phyloP scores from a whole-genome alignment of 2,113 vertebrate species.

The Microtus pennsylvanicus region DNA sequence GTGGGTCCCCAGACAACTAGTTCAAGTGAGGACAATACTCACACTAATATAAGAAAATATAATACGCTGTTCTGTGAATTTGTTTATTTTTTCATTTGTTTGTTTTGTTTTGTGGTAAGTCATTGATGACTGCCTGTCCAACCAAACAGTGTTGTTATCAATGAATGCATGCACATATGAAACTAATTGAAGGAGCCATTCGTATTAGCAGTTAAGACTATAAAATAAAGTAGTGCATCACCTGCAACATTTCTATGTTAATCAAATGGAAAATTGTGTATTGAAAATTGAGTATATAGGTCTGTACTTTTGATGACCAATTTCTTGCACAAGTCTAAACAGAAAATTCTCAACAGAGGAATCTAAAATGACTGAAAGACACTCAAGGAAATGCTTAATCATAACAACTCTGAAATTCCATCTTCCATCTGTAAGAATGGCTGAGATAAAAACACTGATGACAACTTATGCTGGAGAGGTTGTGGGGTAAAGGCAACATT shows the following conservation, averaged over 20 bases:
- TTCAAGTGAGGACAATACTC: slow-evolving; percentile 43
- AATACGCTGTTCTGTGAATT: not conserved
- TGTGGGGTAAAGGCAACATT: too few relatives aligned
- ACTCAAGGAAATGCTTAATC: too few relatives aligned
- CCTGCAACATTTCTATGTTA: slow-evolving; percentile 52
- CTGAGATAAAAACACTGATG: too few relatives aligned
- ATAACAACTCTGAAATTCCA: too few relatives aligned
- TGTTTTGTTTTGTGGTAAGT: not conserved
- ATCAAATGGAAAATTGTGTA: slow-evolving; percentile 11
- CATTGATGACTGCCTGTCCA: not conserved
- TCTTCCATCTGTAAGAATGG: too few relatives aligned
- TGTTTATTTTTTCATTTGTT: not conserved
- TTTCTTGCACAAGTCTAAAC: too few relatives aligned
- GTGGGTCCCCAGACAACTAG: slow-evolving; percentile 8
- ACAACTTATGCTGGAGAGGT: too few relatives aligned
- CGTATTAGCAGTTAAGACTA: slow-evolving; percentile 6
- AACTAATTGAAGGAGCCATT: not conserved
- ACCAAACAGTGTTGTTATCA: not conserved
- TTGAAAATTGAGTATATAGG: not conserved
- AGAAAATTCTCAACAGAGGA: too few relatives aligned
- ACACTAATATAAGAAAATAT: slow-evolving; percentile 45
- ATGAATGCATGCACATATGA: not conserved
- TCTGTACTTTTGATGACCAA: too few relatives aligned
- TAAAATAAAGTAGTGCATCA: not conserved
- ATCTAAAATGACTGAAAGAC: too few relatives aligned